These are phyloP conservation scores for Eupithecia pulchellata DNA, from an alignment of 2,888 invertebrate genomes.

Conservation along the genomic window DNA sequence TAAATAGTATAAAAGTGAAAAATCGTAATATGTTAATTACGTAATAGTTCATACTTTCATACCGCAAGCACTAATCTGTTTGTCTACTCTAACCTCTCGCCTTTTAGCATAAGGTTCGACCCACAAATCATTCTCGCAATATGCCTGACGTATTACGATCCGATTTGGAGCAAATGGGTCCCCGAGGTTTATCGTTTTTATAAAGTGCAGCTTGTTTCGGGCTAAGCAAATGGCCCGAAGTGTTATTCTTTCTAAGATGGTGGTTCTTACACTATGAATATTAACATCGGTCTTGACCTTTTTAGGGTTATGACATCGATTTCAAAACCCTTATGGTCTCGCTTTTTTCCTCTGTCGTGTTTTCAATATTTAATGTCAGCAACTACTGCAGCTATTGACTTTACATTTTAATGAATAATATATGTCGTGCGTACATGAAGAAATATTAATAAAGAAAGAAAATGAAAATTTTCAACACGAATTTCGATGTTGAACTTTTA, in stretches of 20 bases:
- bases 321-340: too few species aligned
- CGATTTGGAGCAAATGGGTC: conserved; percentile 29
- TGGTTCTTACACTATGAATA: not conserved
- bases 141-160: conserved; percentile 30
- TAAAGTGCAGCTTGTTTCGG: conserved; percentile 30
- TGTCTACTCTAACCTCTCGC: conserved; percentile 17
- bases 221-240: not conserved
- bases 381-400: too few species aligned
- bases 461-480: too few species aligned
- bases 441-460: too few species aligned
- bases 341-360: not conserved
- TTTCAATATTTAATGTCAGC: too few species aligned
- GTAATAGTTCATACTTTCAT: not conserved
- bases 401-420: too few species aligned
- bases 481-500: too few species aligned
- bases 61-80: not conserved
- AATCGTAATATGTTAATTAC: too few species aligned
- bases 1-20: too few species aligned
- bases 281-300: not conserved
- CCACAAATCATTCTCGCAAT: conserved; percentile 38
- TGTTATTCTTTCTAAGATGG: not conserved
- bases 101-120: conserved; percentile 25
- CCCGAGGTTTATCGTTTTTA: conserved; percentile 29
- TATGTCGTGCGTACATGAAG: too few species aligned
- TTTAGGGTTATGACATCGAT: too few species aligned